Evolutionary conservation across 2,888 invertebrate genomes (phyloP).

Genomic region (Erebia palarica): DNA sequence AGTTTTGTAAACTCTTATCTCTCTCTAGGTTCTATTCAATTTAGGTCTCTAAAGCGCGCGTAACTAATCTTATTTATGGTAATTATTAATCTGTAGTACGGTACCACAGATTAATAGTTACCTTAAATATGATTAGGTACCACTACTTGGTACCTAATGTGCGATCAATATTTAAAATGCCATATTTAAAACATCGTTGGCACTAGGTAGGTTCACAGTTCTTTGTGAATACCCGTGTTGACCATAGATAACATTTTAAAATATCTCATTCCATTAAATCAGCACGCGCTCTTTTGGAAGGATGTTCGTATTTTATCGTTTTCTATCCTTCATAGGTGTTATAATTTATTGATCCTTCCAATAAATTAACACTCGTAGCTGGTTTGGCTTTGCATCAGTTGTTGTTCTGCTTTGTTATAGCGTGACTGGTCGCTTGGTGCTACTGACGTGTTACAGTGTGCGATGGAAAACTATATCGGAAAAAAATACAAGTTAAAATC

Average conservation of each 20-base stretch:
- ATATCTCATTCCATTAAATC: neutral
- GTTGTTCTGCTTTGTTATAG: constrained; percentile 4
- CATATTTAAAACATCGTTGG: no score
- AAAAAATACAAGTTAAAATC: constrained; percentile 59
- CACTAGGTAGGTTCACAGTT: no score
- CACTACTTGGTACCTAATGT: neutral
- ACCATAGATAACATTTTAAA: neutral
- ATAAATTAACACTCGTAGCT: neutral
- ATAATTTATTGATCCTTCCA: neutral
- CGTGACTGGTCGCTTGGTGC: constrained; percentile 7
- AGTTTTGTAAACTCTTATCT: no score
- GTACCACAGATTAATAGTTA: no score
- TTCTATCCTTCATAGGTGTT: neutral
- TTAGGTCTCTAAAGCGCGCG: no score
- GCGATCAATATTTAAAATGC: neutral
- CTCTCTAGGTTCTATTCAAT: no score
- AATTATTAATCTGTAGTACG: no score
- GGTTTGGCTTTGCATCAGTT: constrained; percentile 9
- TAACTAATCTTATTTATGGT: no score
- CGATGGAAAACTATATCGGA: constrained; percentile 53
- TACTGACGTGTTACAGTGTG: constrained; percentile 14
- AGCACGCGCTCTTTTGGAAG: neutral
- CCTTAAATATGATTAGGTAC: no score
- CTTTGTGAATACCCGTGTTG: no score
- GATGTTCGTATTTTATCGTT: neutral